These are phyloP conservation scores for Speoplatyrhinus poulsoni DNA, from an alignment of 2,113 vertebrate genomes.

Conservation along the genomic window DNA sequence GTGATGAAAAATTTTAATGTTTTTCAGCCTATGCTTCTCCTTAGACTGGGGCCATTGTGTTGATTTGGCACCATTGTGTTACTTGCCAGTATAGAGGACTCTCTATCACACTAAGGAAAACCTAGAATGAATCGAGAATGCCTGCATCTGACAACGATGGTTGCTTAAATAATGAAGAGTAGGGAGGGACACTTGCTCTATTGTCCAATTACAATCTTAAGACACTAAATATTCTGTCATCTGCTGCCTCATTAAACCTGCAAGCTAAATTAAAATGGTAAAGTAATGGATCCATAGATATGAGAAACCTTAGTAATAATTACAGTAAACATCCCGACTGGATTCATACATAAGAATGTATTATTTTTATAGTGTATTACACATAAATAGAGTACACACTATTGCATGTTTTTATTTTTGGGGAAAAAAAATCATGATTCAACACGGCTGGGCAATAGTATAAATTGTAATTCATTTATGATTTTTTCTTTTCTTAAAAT, in stretches of 20 bases:
- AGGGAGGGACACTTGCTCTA: constrained; percentile 29
- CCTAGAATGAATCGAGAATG: constrained; percentile 21
- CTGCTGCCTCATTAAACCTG: constrained; percentile 1
- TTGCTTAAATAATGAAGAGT: constrained; percentile 45
- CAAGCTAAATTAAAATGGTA: not conserved
- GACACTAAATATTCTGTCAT: constrained; percentile 12
- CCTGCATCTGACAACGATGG: constrained; percentile 56
- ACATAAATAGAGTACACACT: too few relatives aligned
- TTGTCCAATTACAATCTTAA: constrained; percentile 37
- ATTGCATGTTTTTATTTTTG: too few relatives aligned
- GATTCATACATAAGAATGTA: too few relatives aligned
- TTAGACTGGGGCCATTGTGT: not conserved
- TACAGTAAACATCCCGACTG: too few relatives aligned
- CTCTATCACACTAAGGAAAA: constrained; percentile 46
- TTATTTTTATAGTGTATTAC: too few relatives aligned
- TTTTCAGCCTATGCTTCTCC: constrained; percentile 8
- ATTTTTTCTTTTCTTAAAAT: too few relatives aligned
- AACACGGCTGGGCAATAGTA: too few relatives aligned
- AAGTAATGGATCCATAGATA: not conserved
- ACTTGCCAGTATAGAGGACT: constrained; percentile 44
- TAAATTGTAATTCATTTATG: too few relatives aligned
- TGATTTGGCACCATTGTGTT: constrained; percentile 24
- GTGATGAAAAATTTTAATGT: not conserved
- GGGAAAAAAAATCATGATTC: too few relatives aligned
- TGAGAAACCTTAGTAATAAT: not conserved